A percentile compares a stretch with the other conserved stretches of the same genome.
Conservation (phyloP, 2,113 vertebrate genomes). For the Thalassarche chlororhynchos region DNA sequence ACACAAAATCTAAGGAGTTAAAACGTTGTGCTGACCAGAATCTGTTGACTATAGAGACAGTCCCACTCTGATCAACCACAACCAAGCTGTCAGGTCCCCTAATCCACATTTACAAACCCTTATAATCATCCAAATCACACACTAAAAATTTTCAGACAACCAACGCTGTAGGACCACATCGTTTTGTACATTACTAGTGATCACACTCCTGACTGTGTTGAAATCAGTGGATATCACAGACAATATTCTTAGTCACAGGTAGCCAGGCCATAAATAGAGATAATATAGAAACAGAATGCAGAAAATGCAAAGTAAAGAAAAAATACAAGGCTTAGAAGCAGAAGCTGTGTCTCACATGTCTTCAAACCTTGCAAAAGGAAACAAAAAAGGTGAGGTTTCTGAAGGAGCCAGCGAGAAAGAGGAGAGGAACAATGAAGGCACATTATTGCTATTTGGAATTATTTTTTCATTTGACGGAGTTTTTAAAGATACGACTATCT, state of each 20-base stretch:
- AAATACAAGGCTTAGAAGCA: neutral
- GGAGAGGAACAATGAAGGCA: neutral
- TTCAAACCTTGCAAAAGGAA: neutral
- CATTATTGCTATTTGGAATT: neutral
- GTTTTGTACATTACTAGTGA: neutral
- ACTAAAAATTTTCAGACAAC: neutral
- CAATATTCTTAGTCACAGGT: neutral
- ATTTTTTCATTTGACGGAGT: neutral
- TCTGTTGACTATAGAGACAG: neutral
- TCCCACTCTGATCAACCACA: neutral
- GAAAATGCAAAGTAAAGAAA: neutral
- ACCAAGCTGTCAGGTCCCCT: neutral
- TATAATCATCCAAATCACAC: neutral
- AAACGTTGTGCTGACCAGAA: neutral
- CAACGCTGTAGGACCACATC: accelerated
- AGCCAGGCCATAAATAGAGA: neutral
- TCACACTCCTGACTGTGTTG: neutral
- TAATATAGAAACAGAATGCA: neutral
- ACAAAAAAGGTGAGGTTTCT: neutral
- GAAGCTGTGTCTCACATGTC: neutral
- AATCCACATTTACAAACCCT: neutral
- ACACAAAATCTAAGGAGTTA: neutral
- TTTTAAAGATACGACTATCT: neutral
- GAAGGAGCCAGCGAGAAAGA: neutral
- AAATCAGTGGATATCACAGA: neutral